phyloP scores from a whole-genome alignment of 2,888 invertebrate species.

The Steinernema scapterisci region DNA sequence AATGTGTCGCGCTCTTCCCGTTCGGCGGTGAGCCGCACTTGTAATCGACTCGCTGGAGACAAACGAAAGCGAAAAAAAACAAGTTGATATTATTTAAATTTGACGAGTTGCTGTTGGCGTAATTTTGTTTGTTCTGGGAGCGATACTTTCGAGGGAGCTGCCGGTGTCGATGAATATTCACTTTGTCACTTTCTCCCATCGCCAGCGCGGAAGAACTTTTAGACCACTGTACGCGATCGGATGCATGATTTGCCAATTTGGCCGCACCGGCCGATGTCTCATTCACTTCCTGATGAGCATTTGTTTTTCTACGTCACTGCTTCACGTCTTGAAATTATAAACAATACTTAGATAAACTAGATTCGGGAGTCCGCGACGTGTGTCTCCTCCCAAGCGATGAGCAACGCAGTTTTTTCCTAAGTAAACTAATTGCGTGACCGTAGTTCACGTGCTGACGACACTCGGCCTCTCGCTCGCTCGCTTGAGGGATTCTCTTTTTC shows the following conservation, averaged over 20 bases:
- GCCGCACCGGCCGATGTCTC: not conserved
- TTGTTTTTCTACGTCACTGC: no score
- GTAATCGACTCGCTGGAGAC: constrained; percentile 25
- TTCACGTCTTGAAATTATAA: no score
- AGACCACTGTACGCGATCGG: not conserved
- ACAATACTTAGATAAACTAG: no score
- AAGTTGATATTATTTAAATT: constrained; percentile 29
- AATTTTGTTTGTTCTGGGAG: constrained; percentile 29
- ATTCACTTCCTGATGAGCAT: no score
- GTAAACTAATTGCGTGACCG: not conserved
- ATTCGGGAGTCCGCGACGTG: no score
- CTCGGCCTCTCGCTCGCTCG: no score
- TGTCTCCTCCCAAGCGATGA: no score
- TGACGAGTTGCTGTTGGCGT: constrained; percentile 30
- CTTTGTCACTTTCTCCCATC: not conserved
- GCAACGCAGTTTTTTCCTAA: not conserved
- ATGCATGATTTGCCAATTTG: not conserved
- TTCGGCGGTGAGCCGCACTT: constrained; percentile 2
- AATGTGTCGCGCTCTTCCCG: not conserved
- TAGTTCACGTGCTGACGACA: not conserved
- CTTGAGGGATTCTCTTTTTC: no score
- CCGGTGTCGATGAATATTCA: constrained; percentile 22
- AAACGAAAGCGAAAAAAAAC: constrained; percentile 21
- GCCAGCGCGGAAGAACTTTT: constrained; percentile 17
- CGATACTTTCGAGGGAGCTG: constrained; percentile 13